Evolutionary conservation across 2,113 vertebrate genomes (phyloP).

Genomic region (Ornithorhynchus anatinus): DNA sequence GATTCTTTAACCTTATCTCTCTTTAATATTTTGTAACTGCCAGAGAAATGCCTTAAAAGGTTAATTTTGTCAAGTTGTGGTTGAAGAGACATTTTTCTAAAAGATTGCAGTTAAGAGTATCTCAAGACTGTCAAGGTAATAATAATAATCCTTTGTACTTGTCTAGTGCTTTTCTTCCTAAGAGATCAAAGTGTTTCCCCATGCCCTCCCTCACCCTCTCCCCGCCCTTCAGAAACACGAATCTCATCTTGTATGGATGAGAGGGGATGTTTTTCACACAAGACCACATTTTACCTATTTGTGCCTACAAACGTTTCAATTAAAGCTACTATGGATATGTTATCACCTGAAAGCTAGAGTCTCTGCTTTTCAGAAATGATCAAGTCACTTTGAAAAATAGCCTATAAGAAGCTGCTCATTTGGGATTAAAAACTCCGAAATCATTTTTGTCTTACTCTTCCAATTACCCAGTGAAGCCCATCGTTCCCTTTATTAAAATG

Average conservation of each 20-base stretch:
- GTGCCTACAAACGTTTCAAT: neutral
- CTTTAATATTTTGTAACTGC: neutral
- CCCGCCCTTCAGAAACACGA: too few species aligned
- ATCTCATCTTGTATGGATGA: neutral
- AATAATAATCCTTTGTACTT: neutral
- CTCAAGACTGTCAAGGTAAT: neutral
- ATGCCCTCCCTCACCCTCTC: rapidly evolving
- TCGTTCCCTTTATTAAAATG: constrained; percentile 38
- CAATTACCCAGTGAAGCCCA: neutral
- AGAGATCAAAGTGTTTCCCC: neutral
- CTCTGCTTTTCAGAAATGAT: neutral
- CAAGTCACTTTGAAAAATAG: neutral
- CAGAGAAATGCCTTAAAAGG: neutral
- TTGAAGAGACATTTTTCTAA: neutral
- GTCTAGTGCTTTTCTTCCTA: neutral
- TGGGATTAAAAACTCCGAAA: neutral
- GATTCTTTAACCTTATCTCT: neutral
- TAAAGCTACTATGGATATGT: neutral
- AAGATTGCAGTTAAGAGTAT: neutral
- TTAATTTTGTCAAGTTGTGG: neutral
- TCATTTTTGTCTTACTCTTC: neutral
- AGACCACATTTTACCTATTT: neutral
- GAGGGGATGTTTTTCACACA: neutral
- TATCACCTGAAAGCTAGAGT: neutral
- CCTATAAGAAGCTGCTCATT: neutral